Percentiles rank a stretch among this genome's conserved stretches.
Evolutionary conservation across 2,113 vertebrate species (phyloP).

Genomic region (Actenoides hombroni): DNA sequence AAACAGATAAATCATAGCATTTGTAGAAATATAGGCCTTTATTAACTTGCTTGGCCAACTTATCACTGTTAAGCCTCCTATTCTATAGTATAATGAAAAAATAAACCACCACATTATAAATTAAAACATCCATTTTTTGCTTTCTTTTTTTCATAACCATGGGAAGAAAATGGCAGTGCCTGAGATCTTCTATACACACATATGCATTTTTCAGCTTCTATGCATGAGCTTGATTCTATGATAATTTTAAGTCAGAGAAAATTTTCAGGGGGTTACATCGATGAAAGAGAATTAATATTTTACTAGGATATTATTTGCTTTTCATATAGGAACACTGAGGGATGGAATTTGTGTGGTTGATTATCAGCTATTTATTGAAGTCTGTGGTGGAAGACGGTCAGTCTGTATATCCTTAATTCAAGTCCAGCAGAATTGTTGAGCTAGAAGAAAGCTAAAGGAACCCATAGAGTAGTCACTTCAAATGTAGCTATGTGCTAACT

Average conservation of each 20-base stretch:
- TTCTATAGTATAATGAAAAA: background rate
- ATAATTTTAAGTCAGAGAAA: background rate
- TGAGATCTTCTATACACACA: background rate
- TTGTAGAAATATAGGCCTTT: background rate
- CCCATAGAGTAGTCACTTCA: background rate
- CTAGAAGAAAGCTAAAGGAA: background rate
- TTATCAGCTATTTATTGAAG: background rate
- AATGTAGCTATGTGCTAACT: background rate
- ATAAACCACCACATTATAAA: background rate
- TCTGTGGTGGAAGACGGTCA: background rate
- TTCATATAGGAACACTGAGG: background rate
- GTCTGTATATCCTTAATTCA: background rate
- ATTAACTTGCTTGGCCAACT: background rate
- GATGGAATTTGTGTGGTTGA: background rate
- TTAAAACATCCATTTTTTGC: fast-evolving
- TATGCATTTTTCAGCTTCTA: background rate
- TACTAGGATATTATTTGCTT: background rate
- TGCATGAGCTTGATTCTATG: background rate
- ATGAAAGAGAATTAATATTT: background rate
- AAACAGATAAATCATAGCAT: background rate
- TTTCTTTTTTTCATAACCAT: background rate
- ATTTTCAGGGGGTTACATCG: background rate
- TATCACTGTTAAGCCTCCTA: background rate
- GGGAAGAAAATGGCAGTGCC: background rate
- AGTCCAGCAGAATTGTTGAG: background rate